phyloP scores from a whole-genome alignment of 2,888 invertebrate genomes.

The Yponomeuta plumbellus region DNA sequence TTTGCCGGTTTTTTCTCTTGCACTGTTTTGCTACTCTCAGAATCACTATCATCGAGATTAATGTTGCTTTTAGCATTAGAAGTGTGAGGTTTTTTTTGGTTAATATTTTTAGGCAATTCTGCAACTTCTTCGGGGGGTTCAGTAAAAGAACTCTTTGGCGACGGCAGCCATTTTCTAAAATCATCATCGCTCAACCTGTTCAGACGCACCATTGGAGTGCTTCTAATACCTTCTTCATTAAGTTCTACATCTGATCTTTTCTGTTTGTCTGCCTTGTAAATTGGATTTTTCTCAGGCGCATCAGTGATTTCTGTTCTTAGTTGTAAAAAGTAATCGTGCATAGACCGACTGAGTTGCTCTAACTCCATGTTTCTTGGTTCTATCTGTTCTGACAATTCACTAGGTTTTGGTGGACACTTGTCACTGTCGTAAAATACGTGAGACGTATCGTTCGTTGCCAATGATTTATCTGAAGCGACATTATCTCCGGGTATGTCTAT shows the following conservation, averaged over 20 bases:
- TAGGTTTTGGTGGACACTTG: conserved; percentile 43
- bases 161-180: conserved; percentile 26
- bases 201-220: conserved; percentile 1
- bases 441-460: conserved; percentile 30
- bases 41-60: too few species aligned
- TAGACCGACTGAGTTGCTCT: conserved; percentile 36
- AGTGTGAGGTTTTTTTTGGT: neutral
- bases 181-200: conserved; percentile 24
- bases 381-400: conserved; percentile 32
- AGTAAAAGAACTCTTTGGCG: conserved; percentile 22
- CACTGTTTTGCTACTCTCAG: too few species aligned
- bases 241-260: conserved; percentile 30
- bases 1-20: too few species aligned
- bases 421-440: conserved; percentile 20
- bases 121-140: neutral
- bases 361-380: conserved; percentile 41
- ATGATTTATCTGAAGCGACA: conserved; percentile 39
- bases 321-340: conserved; percentile 40
- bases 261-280: neutral
- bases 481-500: conserved; percentile 19
- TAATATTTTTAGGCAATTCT: neutral
- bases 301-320: conserved; percentile 32
- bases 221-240: neutral
- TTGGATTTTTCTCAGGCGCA: neutral
- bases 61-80: too few species aligned